Base-by-base conservation (phyloP, 2,797 vertebrate species). In the Chelidonichthys spinosus region DNA sequence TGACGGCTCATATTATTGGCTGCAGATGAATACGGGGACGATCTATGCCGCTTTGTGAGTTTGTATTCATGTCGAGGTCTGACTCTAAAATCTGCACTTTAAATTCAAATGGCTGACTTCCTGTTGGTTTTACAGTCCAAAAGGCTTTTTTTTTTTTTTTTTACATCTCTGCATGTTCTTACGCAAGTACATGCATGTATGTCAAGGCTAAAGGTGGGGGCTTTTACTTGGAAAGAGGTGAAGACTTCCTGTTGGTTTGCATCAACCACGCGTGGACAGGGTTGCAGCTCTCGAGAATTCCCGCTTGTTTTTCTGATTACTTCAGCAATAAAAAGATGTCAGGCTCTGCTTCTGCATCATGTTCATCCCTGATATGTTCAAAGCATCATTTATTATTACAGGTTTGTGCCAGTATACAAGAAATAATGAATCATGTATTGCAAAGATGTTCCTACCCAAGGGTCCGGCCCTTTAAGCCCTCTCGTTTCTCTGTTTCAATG, bases 1-100 rank as follows among this genome's bases (percentile, higher is more conserved):
- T 68, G 71, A 81, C 72, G 72, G 72, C 74, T 56, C 0, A 61
- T 62, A 78, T 74, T 74, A 76, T 79, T 81, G 81, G 36, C 67
- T 74, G 60, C 42, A 44, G 72, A 71, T 77, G 50, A 74, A 76
- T 64, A 60, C 4, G 0, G 17, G 44, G 32, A 72, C 58, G 67
- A 74, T 84, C 74, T 76, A 63, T 84, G 32, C 44, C 69, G 69
- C 76, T 37, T 7, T 72, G 52, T 59, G 37, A 53, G 54, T 65
- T 76, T 47, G 66, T 71, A 54, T 66, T 63, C 44, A 32, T 78
- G 79, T 74, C 43, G 25, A 53, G 47, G 39, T 76, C 44, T 36
- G 36, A 25, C 25, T 25, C 25, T 25, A 25, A 25, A 25, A 25
- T 25, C 25, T 25, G 25, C 25, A 25, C 25, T 25, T 25, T 25